Percentiles rank a stretch among this genome's conserved stretches.
These are phyloP conservation scores for Phthorimaea operculella DNA, from an alignment of 1,140 invertebrate genomes.

Conservation along the genomic window DNA sequence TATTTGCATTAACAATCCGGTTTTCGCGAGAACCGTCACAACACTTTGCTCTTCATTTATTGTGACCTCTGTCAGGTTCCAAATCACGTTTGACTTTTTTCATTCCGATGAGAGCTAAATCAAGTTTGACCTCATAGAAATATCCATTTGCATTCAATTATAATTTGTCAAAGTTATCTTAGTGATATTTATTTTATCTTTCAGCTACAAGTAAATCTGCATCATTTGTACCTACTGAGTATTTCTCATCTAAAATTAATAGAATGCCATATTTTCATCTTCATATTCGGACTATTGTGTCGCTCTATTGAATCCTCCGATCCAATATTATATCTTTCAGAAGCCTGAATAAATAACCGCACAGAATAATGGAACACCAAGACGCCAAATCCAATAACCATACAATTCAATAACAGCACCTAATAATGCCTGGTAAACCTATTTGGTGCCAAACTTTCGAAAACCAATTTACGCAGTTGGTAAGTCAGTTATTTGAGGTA, in stretches of 20 bases:
- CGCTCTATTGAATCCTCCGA: too few species aligned
- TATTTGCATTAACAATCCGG: conserved; percentile 11
- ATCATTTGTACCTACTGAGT: too few species aligned
- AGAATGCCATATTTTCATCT: too few species aligned
- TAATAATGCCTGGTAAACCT: neutral
- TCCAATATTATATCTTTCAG: too few species aligned
- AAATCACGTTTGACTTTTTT: conserved; percentile 24
- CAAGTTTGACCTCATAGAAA: conserved; percentile 24
- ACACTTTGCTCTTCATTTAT: conserved; percentile 33
- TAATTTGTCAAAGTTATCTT: conserved; percentile 17
- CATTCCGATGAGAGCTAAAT: conserved; percentile 34
- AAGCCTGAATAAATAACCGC: too few species aligned
- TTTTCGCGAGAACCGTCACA: conserved; percentile 22
- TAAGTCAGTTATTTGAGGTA: conserved; percentile 20
- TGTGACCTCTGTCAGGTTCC: conserved; percentile 19
- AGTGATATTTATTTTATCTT: too few species aligned
- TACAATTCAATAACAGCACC: neutral
- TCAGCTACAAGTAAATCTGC: too few species aligned
- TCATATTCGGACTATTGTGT: too few species aligned
- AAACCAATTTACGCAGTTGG: conserved; percentile 11
- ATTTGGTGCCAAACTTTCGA: conserved; percentile 8
- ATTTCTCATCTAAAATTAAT: too few species aligned
- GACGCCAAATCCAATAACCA: neutral
- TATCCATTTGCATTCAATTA: conserved; percentile 27
- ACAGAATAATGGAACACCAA: too few species aligned